Base-by-base conservation (phyloP, 2,113 vertebrate genomes). In the Pseudonaja textilis region DNA sequence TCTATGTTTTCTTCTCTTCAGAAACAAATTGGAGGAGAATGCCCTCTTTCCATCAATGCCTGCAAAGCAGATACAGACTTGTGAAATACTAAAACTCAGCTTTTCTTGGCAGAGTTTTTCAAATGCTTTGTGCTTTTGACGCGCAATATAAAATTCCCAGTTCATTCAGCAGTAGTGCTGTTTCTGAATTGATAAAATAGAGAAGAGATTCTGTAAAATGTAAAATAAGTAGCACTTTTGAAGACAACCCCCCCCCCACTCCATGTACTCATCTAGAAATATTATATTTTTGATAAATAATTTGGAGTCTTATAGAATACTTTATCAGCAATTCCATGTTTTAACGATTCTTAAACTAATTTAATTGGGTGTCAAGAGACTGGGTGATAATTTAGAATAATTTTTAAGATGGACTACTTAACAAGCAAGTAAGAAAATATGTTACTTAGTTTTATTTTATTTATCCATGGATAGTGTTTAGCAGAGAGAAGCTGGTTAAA, bases 401-500 rank as follows among this genome's bases (percentile, higher is more conserved):
- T 42, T 45, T 45, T 22, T 34, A 39, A 20, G 26, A 34, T 89
- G 69, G 54, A 34, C 69, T 85, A 85, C 11, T 25, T 89, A 50
- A 57, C 45, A 85, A 54, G 47, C 20, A 55, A 59, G 20, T 11
- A 85, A 74, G 39, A 59, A n/a, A 69, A 59, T 11, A 50, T n/a
- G 23, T 29, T 92, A 10, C 18, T 12, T 8, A 4, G 59, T 89
- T 91, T 92, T 42, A 86, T 87, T 91, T 96, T 59, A 90, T 91
- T 94, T 69, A 93, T 52, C 92, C 89, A 91, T 89, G 85, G n/a
- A 94, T 95, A 81, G 56, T n/a, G 92, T 95, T 95, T 95, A 91
- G 85, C 93, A 96, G 93, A 88, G 87, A 96, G 74, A 96, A 95
- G 92, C 64, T 93, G 90, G 95, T 95, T 95, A 95, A 95, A 69